Base-by-base conservation (phyloP, 2,888 invertebrate genomes). In the Ophraella communa region DNA sequence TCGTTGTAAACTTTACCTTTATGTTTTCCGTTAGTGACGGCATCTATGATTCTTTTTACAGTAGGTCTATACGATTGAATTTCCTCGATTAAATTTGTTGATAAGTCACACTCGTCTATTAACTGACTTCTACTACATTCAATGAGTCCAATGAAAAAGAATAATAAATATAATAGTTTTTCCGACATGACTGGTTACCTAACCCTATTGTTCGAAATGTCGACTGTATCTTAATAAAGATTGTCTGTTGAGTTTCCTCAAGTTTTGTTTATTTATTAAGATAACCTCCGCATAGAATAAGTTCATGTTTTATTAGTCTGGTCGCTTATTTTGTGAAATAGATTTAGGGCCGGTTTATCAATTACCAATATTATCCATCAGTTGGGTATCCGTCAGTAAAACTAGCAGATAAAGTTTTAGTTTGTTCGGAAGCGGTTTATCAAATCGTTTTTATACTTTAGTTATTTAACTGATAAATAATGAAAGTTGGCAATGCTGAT, bases 71-170 rank as follows among this genome's bases (percentile, higher is more conserved):
- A 80, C 3, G 85, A 81, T 39, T 83, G 81, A 70, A 91, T 90
- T 80, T 91, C 90, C 23, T 84, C 75, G 33, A 84, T 78, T 59
- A 90, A 77, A 14, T 81, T 77, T 10, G 80, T 68, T 1, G 86
- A 79, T 47, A 89, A 77, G 65, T 79, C 75, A 71, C 85, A 85
- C 39, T 72, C 65, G 7, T 71, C 67, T 30, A 30, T 10, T 30
- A 30, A 10, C 11, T 30, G 10, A 5, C 2, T 30, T 14, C 62
- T 62, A 11, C 77, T 76, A 20, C 72, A 64, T 20, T 72, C 71
- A 30, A 44, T 24, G n/a, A 59, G 14, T 14, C 59, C 17, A 24
- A 60, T 20, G 14, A 60, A 24, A n/a, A 23, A n/a, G 14, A 62
- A 18, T 17, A 66, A 42, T 27, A 66, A 4, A 7, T 62, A 39